These are phyloP conservation scores for Tricholauxania praeusta DNA, from an alignment of 2,888 invertebrate genomes.

Conservation along the genomic window DNA sequence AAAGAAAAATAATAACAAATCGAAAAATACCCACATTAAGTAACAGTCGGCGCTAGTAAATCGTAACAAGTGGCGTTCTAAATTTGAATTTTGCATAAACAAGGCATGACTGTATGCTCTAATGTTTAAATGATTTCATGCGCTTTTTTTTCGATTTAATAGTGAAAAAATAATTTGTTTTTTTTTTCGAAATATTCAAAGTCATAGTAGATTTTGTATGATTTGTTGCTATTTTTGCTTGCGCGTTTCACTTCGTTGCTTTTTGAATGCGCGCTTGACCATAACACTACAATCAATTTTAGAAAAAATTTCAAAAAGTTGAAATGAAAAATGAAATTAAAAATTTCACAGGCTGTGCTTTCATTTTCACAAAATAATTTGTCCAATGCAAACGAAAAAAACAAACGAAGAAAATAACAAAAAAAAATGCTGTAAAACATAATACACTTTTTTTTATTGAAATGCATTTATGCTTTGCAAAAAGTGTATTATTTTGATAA, in stretches of 20 bases:
- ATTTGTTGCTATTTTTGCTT: not conserved
- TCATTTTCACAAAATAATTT: not conserved
- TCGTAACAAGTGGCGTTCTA: not conserved
- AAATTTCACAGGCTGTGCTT: not conserved
- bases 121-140: too few species aligned
- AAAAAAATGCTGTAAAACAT: too few species aligned
- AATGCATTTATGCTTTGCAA: too few species aligned
- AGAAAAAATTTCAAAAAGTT: not conserved
- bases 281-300: not conserved
- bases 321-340: conserved; percentile 12
- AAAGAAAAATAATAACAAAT: not conserved
- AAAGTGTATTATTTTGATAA: too few species aligned
- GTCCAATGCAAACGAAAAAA: not conserved
- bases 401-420: not conserved
- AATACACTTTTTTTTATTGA: too few species aligned
- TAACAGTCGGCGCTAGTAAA: conserved; percentile 1
- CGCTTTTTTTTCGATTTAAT: not conserved
- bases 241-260: conserved; percentile 6
- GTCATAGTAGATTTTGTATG: not conserved
- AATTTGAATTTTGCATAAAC: too few species aligned
- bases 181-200: too few species aligned
- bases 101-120: too few species aligned
- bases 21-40: not conserved
- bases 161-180: too few species aligned
- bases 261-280: conserved; percentile 2